Evolutionary conservation across 2,797 vertebrate species (phyloP).

Genomic region (Staurois parvus): DNA sequence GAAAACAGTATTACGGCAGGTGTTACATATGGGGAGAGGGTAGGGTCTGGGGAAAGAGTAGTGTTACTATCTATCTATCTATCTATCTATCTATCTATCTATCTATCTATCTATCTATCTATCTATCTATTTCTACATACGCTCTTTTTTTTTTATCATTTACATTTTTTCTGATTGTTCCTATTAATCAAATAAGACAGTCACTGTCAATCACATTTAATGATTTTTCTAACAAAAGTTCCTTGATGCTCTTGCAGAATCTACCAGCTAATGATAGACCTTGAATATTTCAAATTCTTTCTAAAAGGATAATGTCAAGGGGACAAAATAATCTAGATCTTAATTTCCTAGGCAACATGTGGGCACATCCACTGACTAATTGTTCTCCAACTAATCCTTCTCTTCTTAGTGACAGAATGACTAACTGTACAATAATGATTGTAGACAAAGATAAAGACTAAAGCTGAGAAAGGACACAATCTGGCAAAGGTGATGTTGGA

Average conservation of each 20-base stretch:
- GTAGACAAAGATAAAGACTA: not conserved
- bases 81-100: no score
- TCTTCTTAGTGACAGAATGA: not conserved
- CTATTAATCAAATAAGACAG: not conserved
- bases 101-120: no score
- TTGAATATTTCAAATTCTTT: not conserved
- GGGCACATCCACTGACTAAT: not conserved
- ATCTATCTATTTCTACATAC: no score
- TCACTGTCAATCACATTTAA: not conserved
- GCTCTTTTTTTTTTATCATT: no score
- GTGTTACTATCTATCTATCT: no score
- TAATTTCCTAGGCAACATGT: not conserved
- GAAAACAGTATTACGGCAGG: no score
- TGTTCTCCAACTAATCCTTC: no score
- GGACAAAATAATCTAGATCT: not conserved
- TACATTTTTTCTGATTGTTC: no score
- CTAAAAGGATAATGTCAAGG: constrained; percentile 9
- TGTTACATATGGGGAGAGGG: no score
- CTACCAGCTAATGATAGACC: no score
- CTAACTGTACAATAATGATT: constrained; percentile 4
- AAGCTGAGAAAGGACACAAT: not conserved
- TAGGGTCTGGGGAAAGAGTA: no score
- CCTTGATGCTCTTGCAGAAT: not conserved
- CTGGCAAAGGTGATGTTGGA: no score
- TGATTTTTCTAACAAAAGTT: not conserved